These are phyloP conservation scores for Phthorimaea operculella DNA, from an alignment of 1,140 invertebrate genomes.

Conservation along the genomic window DNA sequence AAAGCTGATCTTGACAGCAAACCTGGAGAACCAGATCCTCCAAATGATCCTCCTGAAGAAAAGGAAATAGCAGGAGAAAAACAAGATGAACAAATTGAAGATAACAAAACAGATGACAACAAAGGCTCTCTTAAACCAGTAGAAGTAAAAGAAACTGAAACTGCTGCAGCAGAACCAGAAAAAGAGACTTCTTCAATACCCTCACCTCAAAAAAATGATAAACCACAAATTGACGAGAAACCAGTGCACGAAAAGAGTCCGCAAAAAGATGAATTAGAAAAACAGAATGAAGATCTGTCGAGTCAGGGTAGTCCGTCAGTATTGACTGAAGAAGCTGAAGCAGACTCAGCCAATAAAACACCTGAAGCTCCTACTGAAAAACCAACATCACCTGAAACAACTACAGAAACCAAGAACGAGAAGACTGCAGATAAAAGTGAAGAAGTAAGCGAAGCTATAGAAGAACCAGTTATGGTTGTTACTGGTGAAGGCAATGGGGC, in stretches of 20 bases:
- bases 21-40: background rate
- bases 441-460: constrained; percentile 74
- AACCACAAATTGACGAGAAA: no score
- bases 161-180: no score
- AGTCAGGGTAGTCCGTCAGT: background rate
- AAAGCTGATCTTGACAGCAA: background rate
- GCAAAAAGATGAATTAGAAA: no score
- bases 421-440: constrained; percentile 29
- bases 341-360: background rate
- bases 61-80: constrained; percentile 27
- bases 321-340: constrained; percentile 15
- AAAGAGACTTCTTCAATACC: no score
- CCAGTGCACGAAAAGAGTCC: no score
- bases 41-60: background rate
- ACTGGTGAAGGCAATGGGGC: constrained; percentile 79
- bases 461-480: constrained; percentile 79
- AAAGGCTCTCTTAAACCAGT: no score
- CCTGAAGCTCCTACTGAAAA: background rate
- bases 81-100: constrained; percentile 14
- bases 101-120: no score
- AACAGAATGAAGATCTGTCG: no score
- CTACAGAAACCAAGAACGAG: constrained; percentile 14
- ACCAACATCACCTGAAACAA: background rate
- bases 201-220: no score
- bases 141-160: no score